Percentiles rank a stretch among this genome's conserved stretches.
phyloP scores from a whole-genome alignment of 1,140 invertebrate genomes.

The Magallana angulata region DNA sequence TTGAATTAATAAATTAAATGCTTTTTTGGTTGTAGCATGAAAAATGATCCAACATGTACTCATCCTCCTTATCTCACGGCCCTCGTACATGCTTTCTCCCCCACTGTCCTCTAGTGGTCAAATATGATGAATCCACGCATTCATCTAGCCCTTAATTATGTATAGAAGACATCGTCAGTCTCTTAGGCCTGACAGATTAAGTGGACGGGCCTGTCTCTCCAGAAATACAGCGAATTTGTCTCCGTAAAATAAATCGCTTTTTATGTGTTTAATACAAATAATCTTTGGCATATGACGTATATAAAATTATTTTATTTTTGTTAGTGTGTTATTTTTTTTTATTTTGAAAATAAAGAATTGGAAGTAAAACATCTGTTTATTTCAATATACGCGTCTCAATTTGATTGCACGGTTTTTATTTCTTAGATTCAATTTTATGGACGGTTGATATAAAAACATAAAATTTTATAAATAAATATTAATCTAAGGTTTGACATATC shows the following conservation, averaged over 20 bases:
- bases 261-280: not conserved
- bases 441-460: too few relatives aligned
- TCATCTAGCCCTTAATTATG: conserved; percentile 20
- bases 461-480: too few relatives aligned
- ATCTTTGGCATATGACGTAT: too few relatives aligned
- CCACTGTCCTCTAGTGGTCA: not conserved
- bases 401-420: too few relatives aligned
- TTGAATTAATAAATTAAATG: too few relatives aligned
- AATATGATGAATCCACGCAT: not conserved
- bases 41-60: conserved; percentile 7
- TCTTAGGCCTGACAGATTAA: not conserved
- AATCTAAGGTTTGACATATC: too few relatives aligned
- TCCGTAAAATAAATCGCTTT: not conserved
- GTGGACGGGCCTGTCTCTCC: not conserved
- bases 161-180: not conserved
- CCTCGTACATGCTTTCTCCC: not conserved
- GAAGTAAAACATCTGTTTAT: too few relatives aligned
- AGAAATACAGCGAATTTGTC: conserved; percentile 6
- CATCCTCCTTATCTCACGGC: not conserved
- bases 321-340: too few relatives aligned
- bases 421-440: too few relatives aligned
- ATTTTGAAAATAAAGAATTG: too few relatives aligned
- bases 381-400: too few relatives aligned
- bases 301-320: too few relatives aligned
- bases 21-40: not conserved